Evolutionary conservation across 2,888 invertebrate species (phyloP).

Genomic region (Chrysolina haemoptera): DNA sequence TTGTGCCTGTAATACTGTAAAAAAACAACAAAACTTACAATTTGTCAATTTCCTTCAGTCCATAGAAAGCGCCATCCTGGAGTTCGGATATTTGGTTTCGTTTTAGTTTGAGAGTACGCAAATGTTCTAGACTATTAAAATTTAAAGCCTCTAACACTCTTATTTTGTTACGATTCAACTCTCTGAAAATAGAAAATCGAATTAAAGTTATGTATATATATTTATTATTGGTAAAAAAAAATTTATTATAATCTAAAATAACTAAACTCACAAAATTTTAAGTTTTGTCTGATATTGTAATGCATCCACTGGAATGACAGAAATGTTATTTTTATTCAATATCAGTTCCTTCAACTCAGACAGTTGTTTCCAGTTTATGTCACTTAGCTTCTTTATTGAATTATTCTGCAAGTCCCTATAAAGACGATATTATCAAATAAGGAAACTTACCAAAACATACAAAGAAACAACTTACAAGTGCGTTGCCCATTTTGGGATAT

Average conservation of each 20-base stretch:
- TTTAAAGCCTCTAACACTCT: conserved; percentile 85
- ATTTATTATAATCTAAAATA: conserved; percentile 4
- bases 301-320: conserved; percentile 80
- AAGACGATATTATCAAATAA: conserved; percentile 46
- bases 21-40: conserved; percentile 69
- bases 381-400: conserved; percentile 79
- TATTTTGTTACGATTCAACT: conserved; percentile 88
- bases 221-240: neutral
- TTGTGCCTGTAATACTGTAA: neutral
- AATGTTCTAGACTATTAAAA: conserved; percentile 82
- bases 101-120: conserved; percentile 84
- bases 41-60: conserved; percentile 81
- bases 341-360: conserved; percentile 81
- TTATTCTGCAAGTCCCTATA: conserved; percentile 81
- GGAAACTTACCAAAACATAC: conserved; percentile 53
- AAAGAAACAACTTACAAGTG: conserved; percentile 76
- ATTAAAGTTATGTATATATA: neutral
- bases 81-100: conserved; percentile 85
- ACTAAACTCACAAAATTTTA: conserved; percentile 78
- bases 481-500: conserved; percentile 84
- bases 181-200: conserved; percentile 71
- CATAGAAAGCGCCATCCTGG: conserved; percentile 92
- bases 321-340: conserved; percentile 84
- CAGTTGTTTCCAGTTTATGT: conserved; percentile 81
- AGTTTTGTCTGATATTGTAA: conserved; percentile 80